phyloP scores from a whole-genome alignment of 2,888 invertebrate genomes.

The Microctonus hyperodae region DNA sequence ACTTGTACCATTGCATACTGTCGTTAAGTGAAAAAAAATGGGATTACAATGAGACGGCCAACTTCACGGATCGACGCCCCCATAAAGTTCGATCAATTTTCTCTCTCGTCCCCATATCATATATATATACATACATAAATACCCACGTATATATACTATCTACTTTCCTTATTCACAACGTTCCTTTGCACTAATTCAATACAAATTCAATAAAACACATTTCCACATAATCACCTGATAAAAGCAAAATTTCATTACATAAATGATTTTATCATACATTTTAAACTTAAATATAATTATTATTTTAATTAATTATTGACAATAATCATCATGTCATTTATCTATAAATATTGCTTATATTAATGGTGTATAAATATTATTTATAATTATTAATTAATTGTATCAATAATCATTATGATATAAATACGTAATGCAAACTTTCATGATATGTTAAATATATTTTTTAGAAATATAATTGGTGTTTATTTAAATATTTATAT shows the following conservation, averaged over 20 bases:
- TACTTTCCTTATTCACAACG: constrained; percentile 30
- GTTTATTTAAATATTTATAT: constrained; percentile 4
- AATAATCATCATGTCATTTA: background rate
- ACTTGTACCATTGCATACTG: constrained; percentile 32
- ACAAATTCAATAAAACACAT: background rate
- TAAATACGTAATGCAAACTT: constrained; percentile 1
- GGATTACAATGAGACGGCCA: constrained; percentile 55
- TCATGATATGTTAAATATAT: constrained; percentile 1
- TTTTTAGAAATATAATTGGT: constrained; percentile 1
- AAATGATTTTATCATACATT: background rate
- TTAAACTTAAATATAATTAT: background rate
- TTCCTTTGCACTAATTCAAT: constrained; percentile 7
- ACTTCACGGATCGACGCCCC: constrained; percentile 60
- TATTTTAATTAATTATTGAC: background rate
- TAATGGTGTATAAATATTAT: background rate
- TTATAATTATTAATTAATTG: background rate
- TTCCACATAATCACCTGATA: background rate
- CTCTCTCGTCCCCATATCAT: constrained; percentile 29
- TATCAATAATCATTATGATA: background rate
- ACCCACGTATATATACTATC: constrained; percentile 13
- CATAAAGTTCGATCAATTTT: constrained; percentile 29
- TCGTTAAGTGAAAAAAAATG: constrained; percentile 60
- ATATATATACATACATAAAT: too few relatives aligned
- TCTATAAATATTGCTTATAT: background rate
- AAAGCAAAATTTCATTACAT: background rate